A percentile compares a stretch with the other conserved stretches of the same genome.
Evolutionary conservation across 2,113 vertebrate species (phyloP).

Genomic region (Argyrosomus japonicus): DNA sequence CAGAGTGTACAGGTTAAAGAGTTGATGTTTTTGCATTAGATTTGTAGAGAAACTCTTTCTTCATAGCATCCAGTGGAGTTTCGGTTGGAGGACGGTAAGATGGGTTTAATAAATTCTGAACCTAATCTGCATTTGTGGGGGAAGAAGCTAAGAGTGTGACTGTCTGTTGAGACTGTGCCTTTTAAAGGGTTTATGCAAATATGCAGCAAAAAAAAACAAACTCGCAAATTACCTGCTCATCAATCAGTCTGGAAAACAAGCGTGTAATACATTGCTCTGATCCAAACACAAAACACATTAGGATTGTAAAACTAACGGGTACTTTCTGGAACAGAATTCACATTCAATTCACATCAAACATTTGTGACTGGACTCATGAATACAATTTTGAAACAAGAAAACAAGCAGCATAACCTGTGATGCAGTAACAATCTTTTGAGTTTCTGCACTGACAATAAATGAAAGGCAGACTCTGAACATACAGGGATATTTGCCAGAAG

Average conservation of each 20-base stretch:
- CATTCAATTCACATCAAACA: slow-evolving; percentile 64
- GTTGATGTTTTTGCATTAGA: slow-evolving; percentile 58
- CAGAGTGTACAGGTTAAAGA: slow-evolving; percentile 46
- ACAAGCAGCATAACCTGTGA: slow-evolving; percentile 44
- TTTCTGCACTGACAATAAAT: slow-evolving; percentile 31
- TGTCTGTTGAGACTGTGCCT: slow-evolving; percentile 53
- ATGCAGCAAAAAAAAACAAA: slow-evolving; percentile 33
- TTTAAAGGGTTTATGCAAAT: slow-evolving; percentile 69
- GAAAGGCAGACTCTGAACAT: slow-evolving; percentile 25
- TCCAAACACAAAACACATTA: slow-evolving; percentile 48
- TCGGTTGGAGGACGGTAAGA: slow-evolving; percentile 36
- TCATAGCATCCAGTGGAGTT: slow-evolving; percentile 35
- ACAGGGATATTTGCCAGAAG: slow-evolving; percentile 16
- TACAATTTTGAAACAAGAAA: slow-evolving; percentile 59
- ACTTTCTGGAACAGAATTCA: slow-evolving; percentile 45
- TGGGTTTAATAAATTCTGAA: slow-evolving; percentile 57
- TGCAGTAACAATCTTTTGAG: slow-evolving; percentile 26
- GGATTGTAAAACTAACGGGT: slow-evolving; percentile 23
- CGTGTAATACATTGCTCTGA: slow-evolving; percentile 39
- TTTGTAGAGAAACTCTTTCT: slow-evolving; percentile 57
- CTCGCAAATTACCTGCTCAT: slow-evolving; percentile 68
- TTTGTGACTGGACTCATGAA: slow-evolving; percentile 54
- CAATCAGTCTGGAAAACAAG: slow-evolving; percentile 70
- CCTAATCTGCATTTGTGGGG: slow-evolving; percentile 54
- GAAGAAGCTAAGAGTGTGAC: slow-evolving; percentile 40